phyloP scores from a whole-genome alignment of 1,140 invertebrate species.

The Schlechtendalia chinensis region DNA sequence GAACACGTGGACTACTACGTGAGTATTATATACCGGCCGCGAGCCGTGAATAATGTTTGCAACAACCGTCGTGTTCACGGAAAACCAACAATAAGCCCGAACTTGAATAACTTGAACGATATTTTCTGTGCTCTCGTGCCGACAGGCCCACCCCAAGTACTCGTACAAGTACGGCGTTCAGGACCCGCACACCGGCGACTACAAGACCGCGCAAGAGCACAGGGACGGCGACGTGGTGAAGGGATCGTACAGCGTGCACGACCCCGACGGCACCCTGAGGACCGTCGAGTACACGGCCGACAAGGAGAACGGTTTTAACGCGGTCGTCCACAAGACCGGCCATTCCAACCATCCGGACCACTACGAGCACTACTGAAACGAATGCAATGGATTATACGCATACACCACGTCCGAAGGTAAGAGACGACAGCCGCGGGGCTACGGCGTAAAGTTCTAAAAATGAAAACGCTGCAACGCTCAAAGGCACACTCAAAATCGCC shows the following conservation, averaged over 20 bases:
- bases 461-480: too few species aligned
- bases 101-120: not conserved
- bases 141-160: conserved; percentile 64
- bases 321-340: conserved; percentile 59
- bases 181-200: conserved; percentile 67
- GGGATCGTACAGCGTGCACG: conserved; percentile 59
- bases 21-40: too few species aligned
- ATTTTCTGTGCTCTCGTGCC: conserved; percentile 7
- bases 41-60: too few species aligned
- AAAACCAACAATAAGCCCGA: too few species aligned
- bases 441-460: too few species aligned
- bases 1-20: conserved; percentile 51
- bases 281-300: conserved; percentile 69
- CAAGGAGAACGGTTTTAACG: conserved; percentile 64
- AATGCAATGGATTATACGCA: too few species aligned
- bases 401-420: not conserved
- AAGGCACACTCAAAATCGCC: too few species aligned
- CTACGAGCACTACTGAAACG: conserved; percentile 53
- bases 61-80: too few species aligned
- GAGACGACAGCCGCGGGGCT: too few species aligned
- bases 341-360: conserved; percentile 60
- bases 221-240: conserved; percentile 56
- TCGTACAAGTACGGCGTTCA: conserved; percentile 69
- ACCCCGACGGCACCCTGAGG: conserved; percentile 58
- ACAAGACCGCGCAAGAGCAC: conserved; percentile 51